Evolutionary conservation across 2,113 vertebrate genomes (phyloP).

Genomic region (Semnopithecus entellus): DNA sequence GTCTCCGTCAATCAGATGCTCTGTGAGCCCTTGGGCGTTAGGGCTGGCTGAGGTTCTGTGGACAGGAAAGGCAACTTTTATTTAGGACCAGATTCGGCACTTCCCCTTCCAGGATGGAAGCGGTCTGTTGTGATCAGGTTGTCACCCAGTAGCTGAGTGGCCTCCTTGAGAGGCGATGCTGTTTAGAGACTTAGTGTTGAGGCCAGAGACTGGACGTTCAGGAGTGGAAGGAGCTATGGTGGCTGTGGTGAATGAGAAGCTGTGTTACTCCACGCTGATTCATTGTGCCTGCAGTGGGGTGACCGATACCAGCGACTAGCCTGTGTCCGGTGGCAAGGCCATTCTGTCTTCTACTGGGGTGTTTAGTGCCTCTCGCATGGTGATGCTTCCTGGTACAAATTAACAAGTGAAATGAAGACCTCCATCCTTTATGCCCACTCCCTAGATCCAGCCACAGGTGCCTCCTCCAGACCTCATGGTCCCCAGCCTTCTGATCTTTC

Average conservation of each 20-base stretch:
- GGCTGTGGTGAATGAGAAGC: not conserved
- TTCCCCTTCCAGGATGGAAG: not conserved
- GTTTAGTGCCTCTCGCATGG: rapidly evolving
- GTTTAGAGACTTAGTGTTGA: rapidly evolving
- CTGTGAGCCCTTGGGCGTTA: not conserved
- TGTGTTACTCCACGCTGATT: rapidly evolving
- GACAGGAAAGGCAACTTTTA: rapidly evolving
- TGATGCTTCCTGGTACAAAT: rapidly evolving
- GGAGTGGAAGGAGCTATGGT: rapidly evolving
- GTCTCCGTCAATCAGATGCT: rapidly evolving
- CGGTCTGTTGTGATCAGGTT: rapidly evolving
- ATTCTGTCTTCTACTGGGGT: rapidly evolving
- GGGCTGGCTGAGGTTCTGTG: not conserved
- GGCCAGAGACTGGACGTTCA: rapidly evolving
- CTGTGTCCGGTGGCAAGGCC: rapidly evolving
- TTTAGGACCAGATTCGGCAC: rapidly evolving
- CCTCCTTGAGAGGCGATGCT: not conserved
- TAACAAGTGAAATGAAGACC: not conserved
- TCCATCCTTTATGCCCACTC: rapidly evolving
- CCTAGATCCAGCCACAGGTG: rapidly evolving
- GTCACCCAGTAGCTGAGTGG: rapidly evolving
- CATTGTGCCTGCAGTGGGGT: rapidly evolving
- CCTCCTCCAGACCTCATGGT: not conserved
- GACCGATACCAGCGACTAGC: not conserved
- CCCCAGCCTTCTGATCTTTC: rapidly evolving